A percentile compares a stretch with the other conserved stretches of the same genome.
Evolutionary conservation across 2,888 invertebrate species (phyloP).

Genomic region (Enoplolaimus lenunculus): DNA sequence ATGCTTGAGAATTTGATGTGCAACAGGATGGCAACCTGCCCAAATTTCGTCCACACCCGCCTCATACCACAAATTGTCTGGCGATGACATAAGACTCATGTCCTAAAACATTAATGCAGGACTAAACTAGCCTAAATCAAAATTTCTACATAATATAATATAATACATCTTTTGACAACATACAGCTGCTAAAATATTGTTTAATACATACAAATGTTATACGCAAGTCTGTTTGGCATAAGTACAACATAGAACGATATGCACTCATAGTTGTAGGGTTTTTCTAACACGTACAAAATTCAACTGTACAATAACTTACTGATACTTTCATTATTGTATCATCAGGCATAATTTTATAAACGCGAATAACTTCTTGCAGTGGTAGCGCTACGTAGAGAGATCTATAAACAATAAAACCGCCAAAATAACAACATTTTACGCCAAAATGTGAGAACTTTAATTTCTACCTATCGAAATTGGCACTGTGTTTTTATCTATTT

Average conservation of each 20-base stretch:
- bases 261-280: too few relatives aligned
- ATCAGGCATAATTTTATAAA: constrained; percentile 30
- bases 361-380: constrained; percentile 27
- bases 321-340: constrained; percentile 25
- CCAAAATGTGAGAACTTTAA: too few relatives aligned
- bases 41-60: constrained; percentile 25
- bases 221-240: too few relatives aligned
- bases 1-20: constrained; percentile 6
- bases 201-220: too few relatives aligned
- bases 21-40: constrained; percentile 30
- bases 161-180: too few relatives aligned
- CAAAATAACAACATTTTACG: too few relatives aligned
- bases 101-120: constrained; percentile 24
- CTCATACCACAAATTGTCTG: constrained; percentile 26
- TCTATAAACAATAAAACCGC: constrained; percentile 12
- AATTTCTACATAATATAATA: not conserved
- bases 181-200: too few relatives aligned
- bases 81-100: constrained; percentile 30
- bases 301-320: constrained; percentile 15
- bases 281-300: too few relatives aligned
- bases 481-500: too few relatives aligned
- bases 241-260: too few relatives aligned
- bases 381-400: constrained; percentile 29
- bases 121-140: too few relatives aligned
- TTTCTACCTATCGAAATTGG: too few relatives aligned